A percentile compares a stretch with the other conserved stretches of the same genome.
Evolutionary conservation across 2,113 vertebrate species (phyloP).

Genomic region (Calonectris borealis): DNA sequence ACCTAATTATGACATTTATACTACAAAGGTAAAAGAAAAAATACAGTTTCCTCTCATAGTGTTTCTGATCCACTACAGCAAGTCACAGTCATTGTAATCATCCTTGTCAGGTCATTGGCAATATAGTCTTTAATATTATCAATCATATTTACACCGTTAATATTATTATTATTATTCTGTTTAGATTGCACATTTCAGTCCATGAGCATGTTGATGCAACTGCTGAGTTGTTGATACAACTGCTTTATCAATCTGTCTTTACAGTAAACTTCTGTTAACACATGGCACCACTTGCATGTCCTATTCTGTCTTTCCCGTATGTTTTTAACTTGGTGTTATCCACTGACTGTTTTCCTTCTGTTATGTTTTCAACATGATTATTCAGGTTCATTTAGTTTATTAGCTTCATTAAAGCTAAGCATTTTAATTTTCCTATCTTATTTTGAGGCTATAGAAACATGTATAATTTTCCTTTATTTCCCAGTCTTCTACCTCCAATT

Average conservation of each 20-base stretch:
- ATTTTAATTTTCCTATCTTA: neutral
- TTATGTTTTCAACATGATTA: neutral
- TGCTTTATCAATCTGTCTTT: neutral
- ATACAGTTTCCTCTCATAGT: neutral
- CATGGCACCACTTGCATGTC: neutral
- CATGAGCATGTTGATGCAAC: neutral
- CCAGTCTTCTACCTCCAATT: neutral
- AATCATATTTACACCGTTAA: neutral
- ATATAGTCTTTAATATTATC: neutral
- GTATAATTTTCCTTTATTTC: neutral
- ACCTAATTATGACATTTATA: neutral
- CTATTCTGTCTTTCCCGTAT: neutral
- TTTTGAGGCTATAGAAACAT: neutral
- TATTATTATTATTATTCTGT: neutral
- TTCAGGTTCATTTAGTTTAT: neutral
- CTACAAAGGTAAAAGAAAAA: neutral
- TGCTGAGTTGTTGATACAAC: neutral
- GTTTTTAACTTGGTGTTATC: neutral
- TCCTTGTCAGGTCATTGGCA: neutral
- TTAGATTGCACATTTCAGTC: neutral
- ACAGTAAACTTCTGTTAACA: neutral
- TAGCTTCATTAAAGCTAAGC: neutral
- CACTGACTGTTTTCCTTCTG: neutral
- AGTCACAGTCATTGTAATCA: neutral
- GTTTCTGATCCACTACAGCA: neutral